Percentiles rank a stretch among this genome's conserved stretches.
phyloP scores from a whole-genome alignment of 2,797 vertebrate genomes.

The Sebastes miniatus region DNA sequence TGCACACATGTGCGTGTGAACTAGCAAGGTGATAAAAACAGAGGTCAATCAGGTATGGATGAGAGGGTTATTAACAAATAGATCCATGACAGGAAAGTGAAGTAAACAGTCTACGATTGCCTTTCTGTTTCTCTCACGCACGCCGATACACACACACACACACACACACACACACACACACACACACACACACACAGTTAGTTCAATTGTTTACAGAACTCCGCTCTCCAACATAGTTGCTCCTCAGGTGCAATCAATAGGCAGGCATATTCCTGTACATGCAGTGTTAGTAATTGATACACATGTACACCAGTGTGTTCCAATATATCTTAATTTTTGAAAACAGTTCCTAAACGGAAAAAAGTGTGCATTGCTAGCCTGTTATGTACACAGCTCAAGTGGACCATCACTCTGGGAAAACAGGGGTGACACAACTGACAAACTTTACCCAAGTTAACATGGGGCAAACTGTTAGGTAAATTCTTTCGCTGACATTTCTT shows the following conservation, averaged over 20 bases:
- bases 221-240: conserved; percentile 2
- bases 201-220: conserved; percentile 26
- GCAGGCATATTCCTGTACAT: conserved; percentile 9
- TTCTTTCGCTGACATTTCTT: conserved; percentile 21
- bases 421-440: conserved; percentile 48
- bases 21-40: conserved; percentile 45
- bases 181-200: neutral
- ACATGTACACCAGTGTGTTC: conserved; percentile 8
- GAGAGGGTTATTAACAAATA: conserved; percentile 55
- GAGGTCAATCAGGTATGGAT: conserved; percentile 46
- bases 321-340: conserved; percentile 14
- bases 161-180: neutral
- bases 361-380: neutral
- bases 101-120: conserved; percentile 21
- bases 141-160: neutral
- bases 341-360: conserved; percentile 6
- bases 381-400: conserved; percentile 49
- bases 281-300: neutral
- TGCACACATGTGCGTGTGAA: conserved; percentile 21
- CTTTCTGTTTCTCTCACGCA: neutral
- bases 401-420: conserved; percentile 70
- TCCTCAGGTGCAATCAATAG: conserved; percentile 31
- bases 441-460: conserved; percentile 24
- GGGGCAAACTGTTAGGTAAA: conserved; percentile 23
- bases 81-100: conserved; percentile 3